Evolutionary conservation across 2,888 invertebrate genomes (phyloP).

Genomic region (Neoascia interrupta): DNA sequence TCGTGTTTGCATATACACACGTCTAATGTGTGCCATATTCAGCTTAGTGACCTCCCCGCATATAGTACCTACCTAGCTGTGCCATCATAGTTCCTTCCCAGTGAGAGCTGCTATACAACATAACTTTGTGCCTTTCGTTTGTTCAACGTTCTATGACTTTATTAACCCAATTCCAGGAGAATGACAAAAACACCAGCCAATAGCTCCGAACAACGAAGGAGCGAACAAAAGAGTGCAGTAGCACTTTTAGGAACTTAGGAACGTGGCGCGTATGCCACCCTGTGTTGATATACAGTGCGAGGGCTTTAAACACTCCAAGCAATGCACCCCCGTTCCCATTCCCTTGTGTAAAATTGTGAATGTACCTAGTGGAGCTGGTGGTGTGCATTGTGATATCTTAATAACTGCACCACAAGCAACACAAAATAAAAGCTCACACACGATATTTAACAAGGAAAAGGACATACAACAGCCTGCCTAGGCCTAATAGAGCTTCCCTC

Average conservation of each 20-base stretch:
- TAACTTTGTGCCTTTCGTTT: slow-evolving; percentile 32
- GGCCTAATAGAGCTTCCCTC: neutral
- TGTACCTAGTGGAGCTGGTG: slow-evolving; percentile 10
- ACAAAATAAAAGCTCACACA: neutral
- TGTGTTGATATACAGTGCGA: slow-evolving; percentile 6
- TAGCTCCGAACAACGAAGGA: slow-evolving; percentile 7
- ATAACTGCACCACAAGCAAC: slow-evolving; percentile 36
- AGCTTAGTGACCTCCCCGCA: slow-evolving; percentile 56
- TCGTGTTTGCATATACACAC: neutral
- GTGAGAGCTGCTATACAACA: slow-evolving; percentile 3
- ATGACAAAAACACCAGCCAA: slow-evolving; percentile 61
- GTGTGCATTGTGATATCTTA: slow-evolving; percentile 62
- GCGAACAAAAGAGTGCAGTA: slow-evolving; percentile 37
- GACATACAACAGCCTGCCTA: slow-evolving; percentile 23
- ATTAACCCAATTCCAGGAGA: slow-evolving; percentile 62
- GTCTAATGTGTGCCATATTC: slow-evolving; percentile 28
- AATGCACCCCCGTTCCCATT: neutral
- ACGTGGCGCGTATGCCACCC: neutral
- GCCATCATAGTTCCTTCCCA: neutral
- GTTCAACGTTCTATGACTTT: slow-evolving; percentile 61
- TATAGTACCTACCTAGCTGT: neutral
- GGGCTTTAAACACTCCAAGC: no score
- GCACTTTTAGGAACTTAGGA: slow-evolving; percentile 5
- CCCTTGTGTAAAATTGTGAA: neutral
- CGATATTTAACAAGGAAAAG: slow-evolving; percentile 43